Evolutionary conservation across 2,797 vertebrate genomes (phyloP).

Genomic region (Macrochelys suwanniensis): DNA sequence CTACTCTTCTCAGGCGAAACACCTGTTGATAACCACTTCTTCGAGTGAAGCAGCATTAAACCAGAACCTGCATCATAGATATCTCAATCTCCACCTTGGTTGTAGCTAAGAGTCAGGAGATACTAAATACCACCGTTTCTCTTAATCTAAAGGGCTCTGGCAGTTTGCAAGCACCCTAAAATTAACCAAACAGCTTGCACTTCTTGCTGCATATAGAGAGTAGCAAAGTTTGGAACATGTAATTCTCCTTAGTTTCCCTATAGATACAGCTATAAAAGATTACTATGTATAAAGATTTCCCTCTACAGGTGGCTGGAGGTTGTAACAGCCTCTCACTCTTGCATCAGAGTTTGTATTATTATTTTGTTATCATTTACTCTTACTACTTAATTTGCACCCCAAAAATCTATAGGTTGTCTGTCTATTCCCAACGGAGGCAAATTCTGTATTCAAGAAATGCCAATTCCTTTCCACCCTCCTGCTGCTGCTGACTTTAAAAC

Average conservation of each 20-base stretch:
- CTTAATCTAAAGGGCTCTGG: not conserved
- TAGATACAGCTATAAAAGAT: conserved; percentile 74
- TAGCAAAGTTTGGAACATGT: conserved; percentile 77
- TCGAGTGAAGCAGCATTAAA: conserved; percentile 1
- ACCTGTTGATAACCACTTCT: conserved; percentile 72
- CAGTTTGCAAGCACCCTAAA: not conserved
- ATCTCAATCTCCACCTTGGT: conserved; percentile 23
- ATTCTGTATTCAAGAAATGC: conserved; percentile 46
- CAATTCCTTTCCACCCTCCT: conserved; percentile 13
- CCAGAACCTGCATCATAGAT: conserved; percentile 39
- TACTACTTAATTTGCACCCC: conserved; percentile 25
- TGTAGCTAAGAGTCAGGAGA: not conserved
- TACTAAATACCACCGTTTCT: conserved; percentile 14
- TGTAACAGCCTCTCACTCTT: conserved; percentile 76
- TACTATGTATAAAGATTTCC: conserved; percentile 85
- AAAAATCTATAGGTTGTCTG: not conserved
- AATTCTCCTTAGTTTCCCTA: conserved; percentile 60
- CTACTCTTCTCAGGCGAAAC: conserved; percentile 63
- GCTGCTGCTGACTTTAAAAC: conserved; percentile 61
- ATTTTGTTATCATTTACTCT: conserved; percentile 45
- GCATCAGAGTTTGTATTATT: conserved; percentile 55
- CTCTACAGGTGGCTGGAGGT: conserved; percentile 87
- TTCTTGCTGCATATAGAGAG: conserved; percentile 6
- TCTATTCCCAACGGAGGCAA: conserved; percentile 47
- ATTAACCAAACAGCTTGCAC: not conserved